Percentiles rank a stretch among this genome's conserved stretches.
Evolutionary conservation across 2,113 vertebrate species (phyloP).

Genomic region (Indicator indicator): DNA sequence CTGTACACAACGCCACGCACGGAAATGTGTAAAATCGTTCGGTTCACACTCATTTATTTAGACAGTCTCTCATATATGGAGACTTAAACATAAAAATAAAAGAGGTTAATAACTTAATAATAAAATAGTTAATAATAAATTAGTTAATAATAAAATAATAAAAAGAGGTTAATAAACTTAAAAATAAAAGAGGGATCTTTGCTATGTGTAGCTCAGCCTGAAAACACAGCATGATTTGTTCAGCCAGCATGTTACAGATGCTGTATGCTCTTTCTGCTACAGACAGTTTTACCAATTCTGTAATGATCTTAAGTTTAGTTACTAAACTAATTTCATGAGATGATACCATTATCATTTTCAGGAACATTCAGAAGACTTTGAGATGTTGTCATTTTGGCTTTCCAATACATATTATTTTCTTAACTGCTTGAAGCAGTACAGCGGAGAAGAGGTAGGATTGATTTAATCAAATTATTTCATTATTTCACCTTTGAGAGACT

Average conservation of each 20-base stretch:
- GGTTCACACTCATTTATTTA: background rate
- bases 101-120: no score
- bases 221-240: background rate
- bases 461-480: background rate
- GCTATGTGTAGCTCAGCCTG: background rate
- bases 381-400: slow-evolving; percentile 94
- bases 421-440: slow-evolving; percentile 98
- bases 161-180: no score
- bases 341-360: slow-evolving; percentile 59
- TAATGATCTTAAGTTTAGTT: background rate
- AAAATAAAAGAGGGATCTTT: background rate
- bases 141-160: no score
- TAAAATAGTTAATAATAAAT: no score
- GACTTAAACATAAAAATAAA: background rate
- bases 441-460: slow-evolving; percentile 91
- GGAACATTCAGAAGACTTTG: slow-evolving; percentile 88
- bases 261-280: background rate
- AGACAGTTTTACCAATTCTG: background rate
- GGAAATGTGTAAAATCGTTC: background rate
- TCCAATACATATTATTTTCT: slow-evolving; percentile 92
- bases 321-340: background rate
- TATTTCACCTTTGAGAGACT: background rate
- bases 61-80: background rate
- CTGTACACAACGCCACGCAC: background rate
- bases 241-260: background rate